Evolutionary conservation across 2,113 vertebrate species (phyloP).

Genomic region (Pachyramphus minor): DNA sequence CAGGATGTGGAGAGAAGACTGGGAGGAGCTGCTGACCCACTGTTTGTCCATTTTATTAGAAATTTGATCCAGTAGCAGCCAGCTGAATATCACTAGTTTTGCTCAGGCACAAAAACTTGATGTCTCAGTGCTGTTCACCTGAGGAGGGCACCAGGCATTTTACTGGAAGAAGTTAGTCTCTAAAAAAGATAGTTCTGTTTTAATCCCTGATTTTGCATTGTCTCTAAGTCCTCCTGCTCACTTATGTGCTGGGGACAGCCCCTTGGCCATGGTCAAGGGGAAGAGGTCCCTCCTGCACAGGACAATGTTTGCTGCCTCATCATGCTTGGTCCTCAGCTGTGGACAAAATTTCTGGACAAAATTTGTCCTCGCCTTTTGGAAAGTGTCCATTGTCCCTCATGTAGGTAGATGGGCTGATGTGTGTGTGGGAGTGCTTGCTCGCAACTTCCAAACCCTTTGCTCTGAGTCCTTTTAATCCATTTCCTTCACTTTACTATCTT

Average conservation of each 20-base stretch:
- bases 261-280: neutral
- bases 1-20: neutral
- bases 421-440: neutral
- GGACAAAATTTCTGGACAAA: neutral
- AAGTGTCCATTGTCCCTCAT: fast-evolving
- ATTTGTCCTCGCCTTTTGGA: neutral
- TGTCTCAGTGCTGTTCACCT: neutral
- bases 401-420: neutral
- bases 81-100: neutral
- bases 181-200: neutral
- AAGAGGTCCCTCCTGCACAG: neutral
- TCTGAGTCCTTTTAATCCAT: neutral
- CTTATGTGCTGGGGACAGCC: neutral
- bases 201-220: neutral
- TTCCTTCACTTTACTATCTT: neutral
- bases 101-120: neutral
- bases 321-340: fast-evolving
- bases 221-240: neutral
- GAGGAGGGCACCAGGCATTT: neutral
- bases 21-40: neutral
- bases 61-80: neutral
- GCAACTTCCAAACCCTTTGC: neutral
- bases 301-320: neutral
- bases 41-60: neutral
- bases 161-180: fast-evolving